Conservation (phyloP, 2,797 vertebrate species). For the Darevskia nairensis region DNA sequence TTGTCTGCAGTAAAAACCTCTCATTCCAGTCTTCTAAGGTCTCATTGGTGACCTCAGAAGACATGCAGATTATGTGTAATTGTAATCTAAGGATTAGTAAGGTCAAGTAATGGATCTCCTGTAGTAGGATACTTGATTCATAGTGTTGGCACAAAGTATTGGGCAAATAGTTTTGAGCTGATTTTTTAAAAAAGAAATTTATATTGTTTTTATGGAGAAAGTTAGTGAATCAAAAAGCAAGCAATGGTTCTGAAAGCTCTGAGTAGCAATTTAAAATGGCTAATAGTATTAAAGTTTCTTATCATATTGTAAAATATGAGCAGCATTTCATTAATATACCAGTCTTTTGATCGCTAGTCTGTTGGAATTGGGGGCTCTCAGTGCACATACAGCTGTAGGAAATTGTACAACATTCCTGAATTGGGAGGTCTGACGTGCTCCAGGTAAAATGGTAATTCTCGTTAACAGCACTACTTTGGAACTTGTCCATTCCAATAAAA, state of each 20-base stretch:
- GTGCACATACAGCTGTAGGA: neutral
- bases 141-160: neutral
- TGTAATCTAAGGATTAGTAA: neutral
- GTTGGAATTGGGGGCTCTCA: no score
- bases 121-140: neutral
- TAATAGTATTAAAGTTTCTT: neutral
- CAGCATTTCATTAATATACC: neutral
- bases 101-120: conserved; percentile 2
- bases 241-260: neutral
- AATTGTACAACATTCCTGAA: neutral
- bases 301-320: rapidly evolving
- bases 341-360: neutral
- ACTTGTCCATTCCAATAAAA: neutral
- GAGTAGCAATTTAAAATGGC: neutral
- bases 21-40: neutral
- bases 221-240: neutral
- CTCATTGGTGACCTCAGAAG: neutral
- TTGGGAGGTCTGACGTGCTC: neutral
- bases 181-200: neutral
- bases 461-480: neutral
- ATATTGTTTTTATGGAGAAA: neutral
- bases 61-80: neutral
- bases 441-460: neutral
- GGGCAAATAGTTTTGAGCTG: neutral
- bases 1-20: neutral